A percentile compares a stretch with the other conserved stretches of the same genome.
Conservation (phyloP, 2,113 vertebrate species). For the Nyctereutes procyonoides region DNA sequence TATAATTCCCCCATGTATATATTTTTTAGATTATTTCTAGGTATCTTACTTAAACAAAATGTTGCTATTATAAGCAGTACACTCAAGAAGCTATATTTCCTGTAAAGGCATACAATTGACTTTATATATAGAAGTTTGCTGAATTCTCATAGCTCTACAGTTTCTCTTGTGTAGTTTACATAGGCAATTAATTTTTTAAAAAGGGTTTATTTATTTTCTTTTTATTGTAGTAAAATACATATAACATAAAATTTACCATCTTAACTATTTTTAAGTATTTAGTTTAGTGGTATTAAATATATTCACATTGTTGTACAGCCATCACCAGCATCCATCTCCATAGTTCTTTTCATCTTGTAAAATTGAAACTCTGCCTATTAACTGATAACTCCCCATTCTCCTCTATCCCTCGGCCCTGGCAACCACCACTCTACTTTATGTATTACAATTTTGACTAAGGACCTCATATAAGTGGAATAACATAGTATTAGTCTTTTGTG, state of each 20-base stretch:
- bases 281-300: neutral
- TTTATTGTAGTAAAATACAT: neutral
- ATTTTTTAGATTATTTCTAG: neutral
- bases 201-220: neutral
- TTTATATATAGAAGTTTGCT: neutral
- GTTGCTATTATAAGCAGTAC: neutral
- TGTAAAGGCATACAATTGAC: neutral
- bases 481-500: neutral
- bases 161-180: neutral
- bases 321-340: neutral
- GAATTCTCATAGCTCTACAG: neutral
- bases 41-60: neutral
- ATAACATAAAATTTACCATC: neutral
- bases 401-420: neutral
- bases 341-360: neutral
- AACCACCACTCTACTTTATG: neutral
- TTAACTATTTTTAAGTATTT: neutral
- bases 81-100: neutral
- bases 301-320: neutral
- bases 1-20: neutral
- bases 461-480: neutral
- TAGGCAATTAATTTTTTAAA: neutral
- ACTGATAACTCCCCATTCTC: neutral
- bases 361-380: neutral
- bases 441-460: neutral